Percentiles rank a stretch among this genome's conserved stretches.
These are phyloP conservation scores for Thaumatotibia leucotreta DNA, from an alignment of 1,140 invertebrate genomes.

Conservation along the genomic window DNA sequence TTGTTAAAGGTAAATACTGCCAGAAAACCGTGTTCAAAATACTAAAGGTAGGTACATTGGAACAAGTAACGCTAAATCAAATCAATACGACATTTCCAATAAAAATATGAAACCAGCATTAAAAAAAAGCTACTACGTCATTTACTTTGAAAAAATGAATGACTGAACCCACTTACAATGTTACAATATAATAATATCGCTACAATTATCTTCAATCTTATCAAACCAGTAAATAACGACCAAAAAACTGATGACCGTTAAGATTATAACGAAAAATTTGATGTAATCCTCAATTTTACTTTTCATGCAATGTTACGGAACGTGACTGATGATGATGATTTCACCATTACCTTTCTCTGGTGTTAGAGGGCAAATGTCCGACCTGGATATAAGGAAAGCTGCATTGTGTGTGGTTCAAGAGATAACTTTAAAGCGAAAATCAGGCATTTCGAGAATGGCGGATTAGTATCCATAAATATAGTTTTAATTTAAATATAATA, in stretches of 20 bases:
- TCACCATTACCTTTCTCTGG: slow-evolving; percentile 45
- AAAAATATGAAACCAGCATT: too few relatives aligned
- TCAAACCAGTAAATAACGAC: background rate
- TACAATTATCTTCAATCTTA: too few relatives aligned
- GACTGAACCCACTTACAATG: too few relatives aligned
- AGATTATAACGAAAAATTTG: slow-evolving; percentile 8
- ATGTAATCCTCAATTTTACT: slow-evolving; percentile 18
- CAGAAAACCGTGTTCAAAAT: too few relatives aligned
- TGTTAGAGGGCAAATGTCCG: slow-evolving; percentile 41
- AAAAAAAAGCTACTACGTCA: too few relatives aligned
- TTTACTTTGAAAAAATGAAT: too few relatives aligned
- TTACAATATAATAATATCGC: too few relatives aligned
- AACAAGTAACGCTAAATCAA: too few relatives aligned
- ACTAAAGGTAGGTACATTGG: too few relatives aligned
- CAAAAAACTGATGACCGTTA: background rate
- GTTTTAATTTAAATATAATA: too few relatives aligned
- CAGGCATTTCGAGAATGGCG: background rate
- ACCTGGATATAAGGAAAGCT: slow-evolving; percentile 50
- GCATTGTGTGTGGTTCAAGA: slow-evolving; percentile 7
- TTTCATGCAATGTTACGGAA: slow-evolving; percentile 21
- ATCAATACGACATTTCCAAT: too few relatives aligned
- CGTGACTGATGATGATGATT: slow-evolving; percentile 25
- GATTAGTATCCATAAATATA: background rate
- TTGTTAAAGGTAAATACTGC: too few relatives aligned
- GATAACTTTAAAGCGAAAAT: slow-evolving; percentile 18